Conservation (phyloP, 1,140 invertebrate species). For the Drosophila murphyi region DNA sequence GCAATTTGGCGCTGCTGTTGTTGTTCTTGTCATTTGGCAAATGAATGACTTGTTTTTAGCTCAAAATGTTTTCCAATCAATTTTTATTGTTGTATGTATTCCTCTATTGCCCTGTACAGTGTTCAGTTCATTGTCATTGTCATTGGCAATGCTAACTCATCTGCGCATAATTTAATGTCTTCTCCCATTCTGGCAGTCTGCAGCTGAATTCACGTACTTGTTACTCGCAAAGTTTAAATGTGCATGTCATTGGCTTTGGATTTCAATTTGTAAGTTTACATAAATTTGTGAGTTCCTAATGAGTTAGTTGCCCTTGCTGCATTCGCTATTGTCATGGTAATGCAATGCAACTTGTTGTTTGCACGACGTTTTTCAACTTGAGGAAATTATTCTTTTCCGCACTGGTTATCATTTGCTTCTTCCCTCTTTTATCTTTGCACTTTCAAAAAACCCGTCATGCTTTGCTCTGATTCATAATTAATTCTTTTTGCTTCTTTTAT, state of each 20-base stretch:
- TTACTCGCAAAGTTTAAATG: constrained; percentile 57
- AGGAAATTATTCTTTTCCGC: constrained; percentile 67
- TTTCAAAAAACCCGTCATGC: constrained; percentile 18
- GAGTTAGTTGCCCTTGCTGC: constrained; percentile 62
- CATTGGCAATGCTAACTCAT: constrained; percentile 83
- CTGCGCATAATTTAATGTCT: constrained; percentile 84
- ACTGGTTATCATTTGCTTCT: constrained; percentile 32
- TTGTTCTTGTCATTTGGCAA: constrained; percentile 77
- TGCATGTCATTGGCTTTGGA: constrained; percentile 74
- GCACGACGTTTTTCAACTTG: constrained; percentile 11
- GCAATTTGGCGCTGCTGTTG: constrained; percentile 72
- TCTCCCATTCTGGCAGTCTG: constrained; percentile 8
- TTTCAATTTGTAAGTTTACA: constrained; percentile 83
- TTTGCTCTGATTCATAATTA: constrained; percentile 78
- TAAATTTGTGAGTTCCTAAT: constrained; percentile 74
- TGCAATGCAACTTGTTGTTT: constrained; percentile 23
- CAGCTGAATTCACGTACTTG: constrained; percentile 7
- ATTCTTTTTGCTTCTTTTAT: constrained; percentile 16
- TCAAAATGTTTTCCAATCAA: constrained; percentile 83
- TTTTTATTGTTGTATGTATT: constrained; percentile 72
- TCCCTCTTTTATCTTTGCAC: constrained; percentile 15
- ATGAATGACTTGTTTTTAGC: constrained; percentile 81
- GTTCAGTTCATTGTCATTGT: constrained; percentile 41
- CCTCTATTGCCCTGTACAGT: constrained; percentile 31
- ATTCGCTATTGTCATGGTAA: constrained; percentile 71